Percentiles rank a stretch among this genome's conserved stretches.
Conservation (phyloP, 2,888 invertebrate genomes). For the Agonopterix subpropinquella region DNA sequence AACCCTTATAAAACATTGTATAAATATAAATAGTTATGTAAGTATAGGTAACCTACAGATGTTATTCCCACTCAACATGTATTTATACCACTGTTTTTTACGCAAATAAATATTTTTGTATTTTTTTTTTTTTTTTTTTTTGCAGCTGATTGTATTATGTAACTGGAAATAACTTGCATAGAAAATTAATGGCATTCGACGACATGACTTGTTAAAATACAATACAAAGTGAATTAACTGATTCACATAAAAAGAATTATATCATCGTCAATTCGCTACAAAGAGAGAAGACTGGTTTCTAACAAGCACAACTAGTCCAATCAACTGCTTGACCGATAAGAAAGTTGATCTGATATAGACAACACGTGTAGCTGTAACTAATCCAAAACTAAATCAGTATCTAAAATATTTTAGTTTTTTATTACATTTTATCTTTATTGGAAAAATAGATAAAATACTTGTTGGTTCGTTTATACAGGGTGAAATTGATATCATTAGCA, state of each 20-base stretch:
- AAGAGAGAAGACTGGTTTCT: constrained; percentile 5
- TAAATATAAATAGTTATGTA: no score
- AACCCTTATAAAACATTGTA: no score
- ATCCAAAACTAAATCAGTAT: background rate
- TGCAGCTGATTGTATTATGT: constrained; percentile 19
- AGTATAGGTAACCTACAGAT: no score
- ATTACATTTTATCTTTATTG: no score
- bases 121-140: no score
- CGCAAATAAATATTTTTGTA: no score
- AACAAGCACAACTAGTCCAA: constrained; percentile 3
- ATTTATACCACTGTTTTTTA: no score
- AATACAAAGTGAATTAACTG: background rate
- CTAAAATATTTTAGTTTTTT: background rate
- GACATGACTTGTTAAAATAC: background rate
- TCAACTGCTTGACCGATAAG: constrained; percentile 25
- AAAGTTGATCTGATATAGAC: constrained; percentile 9
- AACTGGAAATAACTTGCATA: constrained; percentile 10
- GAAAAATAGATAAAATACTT: background rate
- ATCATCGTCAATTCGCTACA: background rate
- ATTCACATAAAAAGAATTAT: background rate
- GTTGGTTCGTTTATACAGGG: no score
- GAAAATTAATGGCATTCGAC: constrained; percentile 9
- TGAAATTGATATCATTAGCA: no score
- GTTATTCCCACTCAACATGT: no score
- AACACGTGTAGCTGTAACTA: background rate